Evolutionary conservation across 2,113 vertebrate species (phyloP), one percentile per base, ranked within the genome.

Genomic region (Psephotus haematonotus): DNA sequence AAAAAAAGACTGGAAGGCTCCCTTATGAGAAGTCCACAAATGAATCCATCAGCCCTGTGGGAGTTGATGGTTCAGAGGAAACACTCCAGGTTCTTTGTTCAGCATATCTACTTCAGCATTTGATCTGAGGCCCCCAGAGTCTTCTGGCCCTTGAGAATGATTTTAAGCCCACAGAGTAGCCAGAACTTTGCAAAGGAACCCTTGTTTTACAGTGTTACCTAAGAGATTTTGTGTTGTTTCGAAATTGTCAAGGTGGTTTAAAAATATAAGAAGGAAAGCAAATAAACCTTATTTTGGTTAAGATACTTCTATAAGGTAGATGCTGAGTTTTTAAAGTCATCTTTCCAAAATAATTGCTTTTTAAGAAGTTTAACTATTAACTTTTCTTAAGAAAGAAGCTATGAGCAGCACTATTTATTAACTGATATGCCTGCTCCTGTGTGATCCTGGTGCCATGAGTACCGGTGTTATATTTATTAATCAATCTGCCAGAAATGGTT

Each of bases 401-500:
- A 41, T 76, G 49, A 79, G 13, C 47, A 69, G 41, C 47, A 53
- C 65, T 89, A 81, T 92, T 92, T 89, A 84, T 86, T 76, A 89
- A 84, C 22, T 46, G 62, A 65, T 72, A 25, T 69, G 62, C 52
- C 83, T 68, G 46, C n/a, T 89, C 62, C 49, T 44, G 2, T 39
- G 44, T 72, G 76, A 86, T 81, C 29, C 39, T 65, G 37, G 29
- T 92, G 72, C 72, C 31, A 10, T 31, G 50, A 92, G 74, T 64
- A 55, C 39, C 31, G 43, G 8, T 65, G 43, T 84, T 90, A 46
- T 57, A 91, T 91, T 93, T 96, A 92, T 92, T 92, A 90, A 88
- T 82, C 92, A 85, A 1, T 64, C 86, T 89, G 86, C 91, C 83
- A 92, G 91, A 92, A 96, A 69, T 29, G 11, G 28, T 86, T 95